Evolutionary conservation across 2,113 vertebrate genomes (phyloP).

Genomic region (Spea bombifrons): DNA sequence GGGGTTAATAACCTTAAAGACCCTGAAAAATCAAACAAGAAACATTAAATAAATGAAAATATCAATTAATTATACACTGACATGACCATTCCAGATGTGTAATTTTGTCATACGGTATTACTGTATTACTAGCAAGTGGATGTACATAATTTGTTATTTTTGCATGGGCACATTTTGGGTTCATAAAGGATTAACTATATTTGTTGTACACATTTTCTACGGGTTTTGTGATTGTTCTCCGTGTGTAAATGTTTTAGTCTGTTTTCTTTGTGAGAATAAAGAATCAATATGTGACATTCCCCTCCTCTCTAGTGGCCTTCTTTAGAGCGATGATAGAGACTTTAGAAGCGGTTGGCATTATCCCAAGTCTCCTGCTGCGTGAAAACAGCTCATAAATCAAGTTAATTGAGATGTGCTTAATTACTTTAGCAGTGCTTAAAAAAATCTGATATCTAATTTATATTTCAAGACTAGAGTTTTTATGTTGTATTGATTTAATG

Average conservation of each 20-base stretch:
- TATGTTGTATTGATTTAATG: constrained; percentile 9
- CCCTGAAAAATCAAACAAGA: too few species aligned
- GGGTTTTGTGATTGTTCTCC: neutral
- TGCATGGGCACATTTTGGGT: neutral
- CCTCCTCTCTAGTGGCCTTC: constrained; percentile 12
- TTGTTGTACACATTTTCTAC: too few species aligned
- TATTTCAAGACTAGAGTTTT: constrained; percentile 8
- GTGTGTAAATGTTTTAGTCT: constrained; percentile 11
- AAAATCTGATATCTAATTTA: neutral
- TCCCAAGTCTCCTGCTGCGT: constrained; percentile 20
- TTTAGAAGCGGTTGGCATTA: constrained; percentile 28
- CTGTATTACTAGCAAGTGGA: too few species aligned
- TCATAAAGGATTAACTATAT: neutral
- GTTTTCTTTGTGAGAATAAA: constrained; percentile 14
- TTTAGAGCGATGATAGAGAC: constrained; percentile 18
- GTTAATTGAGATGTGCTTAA: constrained; percentile 44
- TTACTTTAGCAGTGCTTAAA: constrained; percentile 28
- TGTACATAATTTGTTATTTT: too few species aligned
- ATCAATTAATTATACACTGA: too few species aligned
- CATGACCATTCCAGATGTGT: too few species aligned
- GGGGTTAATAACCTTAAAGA: too few species aligned
- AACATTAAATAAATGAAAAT: too few species aligned
- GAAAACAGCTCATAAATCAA: constrained; percentile 46
- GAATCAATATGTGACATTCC: constrained; percentile 26
- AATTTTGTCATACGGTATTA: too few species aligned